Evolutionary conservation across 2,888 invertebrate genomes (phyloP).

Genomic region (Labia minor): DNA sequence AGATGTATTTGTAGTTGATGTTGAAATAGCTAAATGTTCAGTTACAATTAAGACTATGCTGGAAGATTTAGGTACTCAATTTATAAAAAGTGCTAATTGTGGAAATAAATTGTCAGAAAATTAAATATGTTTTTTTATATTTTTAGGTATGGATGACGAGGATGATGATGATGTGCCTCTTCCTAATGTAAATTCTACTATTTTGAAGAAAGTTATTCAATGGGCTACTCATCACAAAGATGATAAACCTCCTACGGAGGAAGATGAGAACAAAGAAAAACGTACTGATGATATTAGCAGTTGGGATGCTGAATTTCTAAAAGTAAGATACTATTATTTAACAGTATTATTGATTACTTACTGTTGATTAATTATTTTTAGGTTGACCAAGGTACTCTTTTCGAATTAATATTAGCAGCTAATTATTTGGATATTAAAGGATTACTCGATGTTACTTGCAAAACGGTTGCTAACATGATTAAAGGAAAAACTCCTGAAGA

Average conservation of each 20-base stretch:
- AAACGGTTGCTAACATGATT: slow-evolving; percentile 97
- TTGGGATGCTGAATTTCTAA: slow-evolving; percentile 98
- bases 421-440: no score
- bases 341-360: slow-evolving; percentile 91
- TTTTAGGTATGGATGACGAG: slow-evolving; percentile 82
- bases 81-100: no score
- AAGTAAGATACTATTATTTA: slow-evolving; percentile 95
- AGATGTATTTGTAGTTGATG: slow-evolving; percentile 89
- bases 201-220: slow-evolving; percentile 84
- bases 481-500: slow-evolving; percentile 97
- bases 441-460: no score
- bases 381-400: slow-evolving; percentile 88
- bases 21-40: no score
- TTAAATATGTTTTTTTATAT: slow-evolving; percentile 93
- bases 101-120: no score
- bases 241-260: slow-evolving; percentile 90
- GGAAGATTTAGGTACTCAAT: no score
- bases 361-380: slow-evolving; percentile 80
- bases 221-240: slow-evolving; percentile 92
- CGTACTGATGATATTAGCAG: slow-evolving; percentile 97
- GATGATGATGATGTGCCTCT: slow-evolving; percentile 91
- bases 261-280: slow-evolving; percentile 95
- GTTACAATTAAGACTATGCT: no score
- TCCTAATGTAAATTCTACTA: slow-evolving; percentile 94
- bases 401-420: slow-evolving; percentile 96